These are phyloP conservation scores for Tachyglossus aculeatus DNA, from an alignment of 2,797 vertebrate genomes.

Conservation along the genomic window DNA sequence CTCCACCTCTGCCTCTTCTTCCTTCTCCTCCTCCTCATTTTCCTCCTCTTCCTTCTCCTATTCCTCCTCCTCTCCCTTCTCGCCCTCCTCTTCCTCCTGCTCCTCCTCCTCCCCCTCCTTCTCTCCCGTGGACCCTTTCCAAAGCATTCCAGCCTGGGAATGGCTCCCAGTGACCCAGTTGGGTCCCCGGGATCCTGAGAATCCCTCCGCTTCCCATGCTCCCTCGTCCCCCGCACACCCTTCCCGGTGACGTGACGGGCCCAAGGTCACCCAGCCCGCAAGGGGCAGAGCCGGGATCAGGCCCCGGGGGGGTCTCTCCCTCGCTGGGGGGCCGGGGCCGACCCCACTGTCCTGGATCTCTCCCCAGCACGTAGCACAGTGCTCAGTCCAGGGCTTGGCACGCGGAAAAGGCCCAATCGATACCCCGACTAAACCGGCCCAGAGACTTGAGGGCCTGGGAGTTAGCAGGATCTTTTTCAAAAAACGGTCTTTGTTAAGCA, in stretches of 20 bases:
- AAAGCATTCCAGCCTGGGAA: constrained; percentile 46
- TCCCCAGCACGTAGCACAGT: too few species aligned
- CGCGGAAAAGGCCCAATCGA: too few species aligned
- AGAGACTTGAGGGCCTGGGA: too few species aligned
- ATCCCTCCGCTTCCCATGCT: constrained; percentile 61
- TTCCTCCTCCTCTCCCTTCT: background rate
- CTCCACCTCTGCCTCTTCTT: too few species aligned
- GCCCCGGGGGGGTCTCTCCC: background rate
- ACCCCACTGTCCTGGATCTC: too few species aligned
- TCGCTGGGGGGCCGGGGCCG: background rate
- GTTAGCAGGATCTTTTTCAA: too few species aligned
- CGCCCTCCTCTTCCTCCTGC: background rate
- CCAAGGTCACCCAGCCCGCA: background rate
- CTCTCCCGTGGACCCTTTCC: constrained; percentile 21
- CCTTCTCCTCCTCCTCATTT: too few species aligned
- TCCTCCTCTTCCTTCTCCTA: too few species aligned
- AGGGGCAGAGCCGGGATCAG: background rate
- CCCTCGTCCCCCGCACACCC: too few species aligned
- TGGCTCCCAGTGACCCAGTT: constrained; percentile 54
- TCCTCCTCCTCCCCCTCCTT: background rate
- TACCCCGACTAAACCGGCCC: too few species aligned
- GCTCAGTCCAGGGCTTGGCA: too few species aligned
- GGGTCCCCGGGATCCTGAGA: constrained; percentile 59
- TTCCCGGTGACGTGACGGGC: background rate
- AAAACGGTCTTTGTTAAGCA: too few species aligned